These are phyloP conservation scores for Enteromius trimaculatus DNA, from an alignment of 2,797 vertebrate genomes.

Conservation along the genomic window DNA sequence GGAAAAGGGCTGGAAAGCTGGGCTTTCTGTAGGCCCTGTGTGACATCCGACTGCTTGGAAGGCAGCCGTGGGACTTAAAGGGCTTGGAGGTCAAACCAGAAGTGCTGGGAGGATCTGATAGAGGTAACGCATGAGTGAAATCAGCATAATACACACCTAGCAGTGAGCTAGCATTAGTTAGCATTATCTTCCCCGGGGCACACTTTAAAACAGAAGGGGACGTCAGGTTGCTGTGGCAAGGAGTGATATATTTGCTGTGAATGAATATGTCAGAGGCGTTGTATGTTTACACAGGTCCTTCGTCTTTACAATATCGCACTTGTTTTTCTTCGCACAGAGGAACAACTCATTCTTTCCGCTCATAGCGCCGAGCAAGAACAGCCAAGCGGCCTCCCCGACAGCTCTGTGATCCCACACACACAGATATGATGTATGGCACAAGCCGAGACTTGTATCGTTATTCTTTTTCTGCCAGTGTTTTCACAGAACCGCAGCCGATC, in stretches of 20 bases:
- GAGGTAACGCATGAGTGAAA: constrained; percentile 23
- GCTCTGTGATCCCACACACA: constrained; percentile 53
- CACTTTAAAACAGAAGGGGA: constrained; percentile 38
- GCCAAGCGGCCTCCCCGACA: constrained; percentile 37
- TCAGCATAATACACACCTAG: constrained; percentile 28
- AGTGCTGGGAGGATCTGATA: constrained; percentile 15
- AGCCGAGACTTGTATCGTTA: constrained; percentile 40
- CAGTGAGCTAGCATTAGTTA: not conserved
- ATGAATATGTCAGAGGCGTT: constrained; percentile 54
- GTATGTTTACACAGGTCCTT: constrained; percentile 56
- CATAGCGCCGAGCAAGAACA: constrained; percentile 46
- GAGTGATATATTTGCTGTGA: constrained; percentile 64
- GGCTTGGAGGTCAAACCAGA: constrained; percentile 20
- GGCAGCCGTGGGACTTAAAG: not conserved
- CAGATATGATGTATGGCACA: constrained; percentile 53
- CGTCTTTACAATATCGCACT: constrained; percentile 47
- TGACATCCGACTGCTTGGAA: constrained; percentile 39
- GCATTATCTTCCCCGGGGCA: constrained; percentile 17
- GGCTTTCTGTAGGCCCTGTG: constrained; percentile 33
- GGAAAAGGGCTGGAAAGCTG: constrained; percentile 55
- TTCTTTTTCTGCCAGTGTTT: constrained; percentile 57
- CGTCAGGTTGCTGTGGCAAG: constrained; percentile 38
- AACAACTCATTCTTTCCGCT: constrained; percentile 54
- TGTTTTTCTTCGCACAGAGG: constrained; percentile 52
- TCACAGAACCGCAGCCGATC: constrained; percentile 53